phyloP scores from a whole-genome alignment of 2,888 invertebrate species.

The Phaedon cochleariae region DNA sequence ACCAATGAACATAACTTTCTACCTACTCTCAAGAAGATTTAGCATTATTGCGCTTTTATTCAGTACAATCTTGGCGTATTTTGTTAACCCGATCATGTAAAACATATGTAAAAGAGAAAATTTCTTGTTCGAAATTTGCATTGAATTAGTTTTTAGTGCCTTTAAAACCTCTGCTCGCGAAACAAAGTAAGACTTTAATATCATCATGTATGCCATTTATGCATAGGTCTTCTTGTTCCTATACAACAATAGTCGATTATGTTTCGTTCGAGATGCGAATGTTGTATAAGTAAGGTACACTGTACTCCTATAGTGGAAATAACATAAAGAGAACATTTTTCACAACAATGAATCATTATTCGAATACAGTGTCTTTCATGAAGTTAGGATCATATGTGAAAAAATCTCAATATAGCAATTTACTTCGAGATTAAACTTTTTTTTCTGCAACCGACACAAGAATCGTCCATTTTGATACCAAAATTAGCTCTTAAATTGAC shows the following conservation, averaged over 20 bases:
- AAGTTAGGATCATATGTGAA: too few relatives aligned
- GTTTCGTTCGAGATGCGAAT: background rate
- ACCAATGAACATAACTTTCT: conserved; percentile 25
- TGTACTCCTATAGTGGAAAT: background rate
- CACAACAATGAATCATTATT: too few relatives aligned
- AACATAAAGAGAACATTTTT: too few relatives aligned
- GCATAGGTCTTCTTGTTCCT: conserved; percentile 10
- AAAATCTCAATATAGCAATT: too few relatives aligned
- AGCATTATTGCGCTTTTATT: conserved; percentile 23
- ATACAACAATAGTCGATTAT: conserved; percentile 22
- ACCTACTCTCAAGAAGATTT: conserved; percentile 26
- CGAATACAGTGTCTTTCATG: too few relatives aligned
- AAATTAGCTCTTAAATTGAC: too few relatives aligned
- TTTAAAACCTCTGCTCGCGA: conserved; percentile 27
- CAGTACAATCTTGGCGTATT: conserved; percentile 22
- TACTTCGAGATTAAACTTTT: too few relatives aligned
- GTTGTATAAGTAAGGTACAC: background rate
- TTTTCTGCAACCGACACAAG: too few relatives aligned
- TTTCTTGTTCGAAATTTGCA: conserved; percentile 44
- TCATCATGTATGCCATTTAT: conserved; percentile 33
- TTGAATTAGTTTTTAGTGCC: conserved; percentile 46
- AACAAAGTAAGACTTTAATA: conserved; percentile 33
- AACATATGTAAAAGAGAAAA: conserved; percentile 43
- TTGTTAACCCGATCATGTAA: conserved; percentile 34
- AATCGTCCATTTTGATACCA: too few relatives aligned